A percentile compares a stretch with the other conserved stretches of the same genome.
Conservation (phyloP, 2,113 vertebrate species). For the Rhodinocichla rosea region DNA sequence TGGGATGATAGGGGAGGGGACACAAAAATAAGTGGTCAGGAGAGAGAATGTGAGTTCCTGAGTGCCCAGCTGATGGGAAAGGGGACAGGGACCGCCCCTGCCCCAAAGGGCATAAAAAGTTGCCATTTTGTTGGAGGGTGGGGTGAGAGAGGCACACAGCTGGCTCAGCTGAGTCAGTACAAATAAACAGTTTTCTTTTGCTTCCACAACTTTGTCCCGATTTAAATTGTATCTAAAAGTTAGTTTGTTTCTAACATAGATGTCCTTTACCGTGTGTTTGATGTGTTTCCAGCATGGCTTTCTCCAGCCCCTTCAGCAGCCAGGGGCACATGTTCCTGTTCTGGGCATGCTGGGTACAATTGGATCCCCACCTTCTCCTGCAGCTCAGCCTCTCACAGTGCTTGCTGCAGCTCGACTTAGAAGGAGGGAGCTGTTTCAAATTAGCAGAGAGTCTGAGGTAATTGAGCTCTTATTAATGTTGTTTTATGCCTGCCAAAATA, state of each 20-base stretch:
- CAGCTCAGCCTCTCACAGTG: not conserved
- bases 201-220: accelerated
- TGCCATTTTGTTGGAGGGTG: not conserved
- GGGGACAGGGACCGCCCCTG: accelerated
- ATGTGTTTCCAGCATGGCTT: not conserved
- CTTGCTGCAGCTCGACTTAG: not conserved
- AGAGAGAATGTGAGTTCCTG: not conserved
- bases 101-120: accelerated
- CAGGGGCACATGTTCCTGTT: not conserved
- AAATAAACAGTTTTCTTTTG: not conserved
- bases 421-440: not conserved
- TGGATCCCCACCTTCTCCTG: not conserved
- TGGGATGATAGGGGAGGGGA: not conserved
- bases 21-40: not conserved
- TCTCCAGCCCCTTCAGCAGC: not conserved
- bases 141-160: accelerated
- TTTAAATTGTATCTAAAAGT: not conserved
- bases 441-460: not conserved
- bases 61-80: not conserved
- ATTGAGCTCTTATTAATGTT: not conserved
- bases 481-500: not conserved
- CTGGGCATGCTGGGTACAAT: accelerated
- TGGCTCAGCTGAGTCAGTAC: not conserved
- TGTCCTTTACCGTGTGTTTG: not conserved
- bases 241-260: not conserved